Evolutionary conservation across 1,140 invertebrate species (phyloP), one percentile per base, ranked within the genome.

Genomic region (Trichonephila inaurata): DNA sequence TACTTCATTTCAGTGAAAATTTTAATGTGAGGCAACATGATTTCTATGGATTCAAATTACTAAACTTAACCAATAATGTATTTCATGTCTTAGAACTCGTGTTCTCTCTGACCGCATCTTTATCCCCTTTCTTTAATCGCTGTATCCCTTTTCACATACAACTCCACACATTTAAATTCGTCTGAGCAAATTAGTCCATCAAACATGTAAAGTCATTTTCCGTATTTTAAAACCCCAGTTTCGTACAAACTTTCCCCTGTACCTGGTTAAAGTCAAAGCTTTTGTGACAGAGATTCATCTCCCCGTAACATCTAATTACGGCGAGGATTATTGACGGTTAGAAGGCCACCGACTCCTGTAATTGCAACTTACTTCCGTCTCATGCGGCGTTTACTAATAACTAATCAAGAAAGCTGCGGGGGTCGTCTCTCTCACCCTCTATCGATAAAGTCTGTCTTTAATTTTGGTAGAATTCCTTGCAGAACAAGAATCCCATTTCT

Each of bases 301-400:
- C 72, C 12, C 28, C 82, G 44, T 60, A 83, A 60, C 82, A 83
- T 83, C 82, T 83, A 83, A 83, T 83, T 83, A 83, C 82, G 6
- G 51, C 8, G 51, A 19, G n/a, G 82, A 83, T 83, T 83, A 83
- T 83, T 83, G 82, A 83, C 51, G 82, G 82, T 60, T 58, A 83
- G 82, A 83, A 60, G 82, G 44, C 44, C 82, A 58, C 40, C 40
- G 82, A 83, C 12, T 60, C 82, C n/a, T 60, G 82, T 83, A 83
- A 83, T 83, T 83, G 82, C 82, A 83, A 19, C 44, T 60, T 83
- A 19, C 82, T 58, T 60, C 58, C 82, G 51, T 60, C 14, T 83
- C 82, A n/a, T 24, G 16, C 28, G 28, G 24, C 3, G 72, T 33
- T 28, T 40, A 12, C 82, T 83, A 83, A 83, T 83, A 83, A 58